Base-by-base conservation (phyloP, 2,113 vertebrate species). In the Rhabdomys dilectus region DNA sequence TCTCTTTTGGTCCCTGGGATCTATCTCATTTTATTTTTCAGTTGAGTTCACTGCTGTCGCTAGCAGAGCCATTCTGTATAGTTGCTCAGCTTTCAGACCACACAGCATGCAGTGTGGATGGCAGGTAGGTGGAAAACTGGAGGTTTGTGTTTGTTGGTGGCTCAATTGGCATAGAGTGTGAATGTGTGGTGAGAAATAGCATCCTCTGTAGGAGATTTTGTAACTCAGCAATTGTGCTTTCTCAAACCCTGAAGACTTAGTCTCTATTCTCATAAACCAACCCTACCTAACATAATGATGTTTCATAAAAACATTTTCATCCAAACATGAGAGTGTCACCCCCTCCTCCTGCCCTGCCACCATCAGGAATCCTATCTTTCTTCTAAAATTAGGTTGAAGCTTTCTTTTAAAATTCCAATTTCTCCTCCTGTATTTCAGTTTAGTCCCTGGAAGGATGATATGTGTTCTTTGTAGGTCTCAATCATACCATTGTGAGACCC, bases 361-460 rank as follows among this genome's bases (percentile, higher is more conserved):
- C 64, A 68, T 34, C 21, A 91, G 29, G 48, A 91, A 80, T 68
- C 88, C 64, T 91, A 0, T 95, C 76, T 94, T 89, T 11, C 53
- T 86, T 96, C 53, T 93, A 96, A 93, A 17, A n/a, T 93, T 87
- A 96, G 66, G 94, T 91, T 88, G 34, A 8, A 78, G 64, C 48
- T 34, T 66, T 42, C 72, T 96, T 94, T 77, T 11, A 56, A 72
- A 70, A 53, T 70, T 51, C 45, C 26, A 66, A 36, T 22, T 76
- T 93, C 75, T 96, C 24, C 78, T 84, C 29, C 62, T 53, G 21
- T 1, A 88, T 13, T 78, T 95, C 31, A 72, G 1, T 82, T 94
- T 89, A 95, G n/a, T 60, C 62, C 66, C 60, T 60, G 89, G 56
- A 95, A 95, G 73, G 68, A 84, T 93, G 82, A 80, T 51, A 82